Percentiles rank a stretch among this genome's conserved stretches.
phyloP scores from a whole-genome alignment of 2,797 vertebrate species.

The Falco concolor region DNA sequence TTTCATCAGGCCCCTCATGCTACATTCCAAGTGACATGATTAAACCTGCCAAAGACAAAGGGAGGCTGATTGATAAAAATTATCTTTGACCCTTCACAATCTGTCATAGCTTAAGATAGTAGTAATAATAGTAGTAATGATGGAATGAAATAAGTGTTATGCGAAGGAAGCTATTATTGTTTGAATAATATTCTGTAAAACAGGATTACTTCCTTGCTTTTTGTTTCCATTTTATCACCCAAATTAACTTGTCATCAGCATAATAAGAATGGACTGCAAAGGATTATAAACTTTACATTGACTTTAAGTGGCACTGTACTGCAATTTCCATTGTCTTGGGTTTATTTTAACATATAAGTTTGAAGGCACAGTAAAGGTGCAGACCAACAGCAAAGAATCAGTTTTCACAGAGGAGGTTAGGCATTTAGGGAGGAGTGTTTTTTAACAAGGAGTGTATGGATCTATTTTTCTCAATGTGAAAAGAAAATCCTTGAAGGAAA shows the following conservation, averaged over 20 bases:
- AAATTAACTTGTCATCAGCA: slow-evolving; percentile 66
- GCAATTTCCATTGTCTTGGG: slow-evolving; percentile 28
- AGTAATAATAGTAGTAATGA: slow-evolving; percentile 71
- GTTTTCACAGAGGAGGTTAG: slow-evolving; percentile 22
- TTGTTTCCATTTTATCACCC: slow-evolving; percentile 62
- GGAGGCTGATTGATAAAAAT: slow-evolving; percentile 75
- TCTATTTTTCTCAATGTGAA: slow-evolving; percentile 32
- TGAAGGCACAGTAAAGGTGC: slow-evolving; percentile 33
- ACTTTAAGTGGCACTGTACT: slow-evolving; percentile 44
- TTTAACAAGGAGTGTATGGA: slow-evolving; percentile 16
- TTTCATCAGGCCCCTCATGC: slow-evolving; percentile 80
- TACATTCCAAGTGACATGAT: slow-evolving; percentile 81
- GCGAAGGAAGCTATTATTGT: slow-evolving; percentile 44
- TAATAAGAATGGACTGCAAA: slow-evolving; percentile 44
- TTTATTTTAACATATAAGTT: slow-evolving; percentile 13
- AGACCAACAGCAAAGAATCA: slow-evolving; percentile 24
- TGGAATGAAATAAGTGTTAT: slow-evolving; percentile 50
- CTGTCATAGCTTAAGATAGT: slow-evolving; percentile 75
- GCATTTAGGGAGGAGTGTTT: slow-evolving; percentile 20
- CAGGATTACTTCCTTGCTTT: slow-evolving; percentile 59
- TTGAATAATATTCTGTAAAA: slow-evolving; percentile 65
- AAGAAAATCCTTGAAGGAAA: slow-evolving; percentile 25
- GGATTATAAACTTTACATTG: slow-evolving; percentile 43
- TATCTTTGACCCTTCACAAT: slow-evolving; percentile 79
- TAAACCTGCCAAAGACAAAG: slow-evolving; percentile 78